A percentile compares a stretch with the other conserved stretches of the same genome.
Conservation (phyloP, 2,888 invertebrate genomes). For the Brenthis ino region DNA sequence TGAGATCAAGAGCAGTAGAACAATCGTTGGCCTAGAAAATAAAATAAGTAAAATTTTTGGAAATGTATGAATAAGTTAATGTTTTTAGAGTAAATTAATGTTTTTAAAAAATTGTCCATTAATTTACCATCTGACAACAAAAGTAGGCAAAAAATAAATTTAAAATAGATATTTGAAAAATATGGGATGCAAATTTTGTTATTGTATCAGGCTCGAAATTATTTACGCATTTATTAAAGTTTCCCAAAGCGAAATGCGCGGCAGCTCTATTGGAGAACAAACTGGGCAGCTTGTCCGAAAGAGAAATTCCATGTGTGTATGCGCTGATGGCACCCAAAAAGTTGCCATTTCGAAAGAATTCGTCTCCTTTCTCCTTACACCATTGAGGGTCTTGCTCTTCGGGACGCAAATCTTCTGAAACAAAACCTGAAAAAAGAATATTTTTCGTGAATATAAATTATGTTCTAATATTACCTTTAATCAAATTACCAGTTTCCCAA, state of each 20-base stretch:
- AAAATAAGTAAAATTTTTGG: neutral
- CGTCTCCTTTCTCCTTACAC: slow-evolving; percentile 91
- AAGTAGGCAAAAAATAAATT: no score
- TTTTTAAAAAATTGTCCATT: no score
- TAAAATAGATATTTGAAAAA: no score
- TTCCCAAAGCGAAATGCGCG: slow-evolving; percentile 89
- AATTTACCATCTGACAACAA: no score
- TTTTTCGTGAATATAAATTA: neutral
- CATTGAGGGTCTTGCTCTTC: slow-evolving; percentile 93
- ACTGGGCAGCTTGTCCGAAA: slow-evolving; percentile 87
- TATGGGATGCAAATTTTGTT: no score
- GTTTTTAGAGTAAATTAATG: no score
- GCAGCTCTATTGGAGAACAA: slow-evolving; percentile 90
- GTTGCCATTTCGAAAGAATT: slow-evolving; percentile 88
- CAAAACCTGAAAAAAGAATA: slow-evolving; percentile 79
- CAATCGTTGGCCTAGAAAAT: slow-evolving; percentile 76
- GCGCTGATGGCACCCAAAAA: slow-evolving; percentile 91
- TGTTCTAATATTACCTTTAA: no score
- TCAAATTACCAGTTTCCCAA: no score
- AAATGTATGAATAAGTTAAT: neutral
- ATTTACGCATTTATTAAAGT: slow-evolving; percentile 86
- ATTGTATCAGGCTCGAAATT: neutral
- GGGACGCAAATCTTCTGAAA: slow-evolving; percentile 86
- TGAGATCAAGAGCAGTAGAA: slow-evolving; percentile 86
- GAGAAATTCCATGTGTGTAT: slow-evolving; percentile 88